phyloP scores from a whole-genome alignment of 1,140 invertebrate genomes.

The Lethocerus indicus region DNA sequence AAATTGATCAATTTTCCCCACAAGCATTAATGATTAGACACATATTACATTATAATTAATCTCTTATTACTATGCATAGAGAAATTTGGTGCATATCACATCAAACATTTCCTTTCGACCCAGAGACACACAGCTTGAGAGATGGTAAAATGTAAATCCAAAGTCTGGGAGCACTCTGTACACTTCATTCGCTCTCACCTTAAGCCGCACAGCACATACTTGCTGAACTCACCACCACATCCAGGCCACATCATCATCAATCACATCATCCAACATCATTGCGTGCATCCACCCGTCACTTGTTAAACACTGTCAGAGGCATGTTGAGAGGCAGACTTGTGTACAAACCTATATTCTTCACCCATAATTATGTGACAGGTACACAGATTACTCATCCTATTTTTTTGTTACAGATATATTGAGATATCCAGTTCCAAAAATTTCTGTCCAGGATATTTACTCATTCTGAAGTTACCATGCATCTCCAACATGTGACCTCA shows the following conservation, averaged over 20 bases:
- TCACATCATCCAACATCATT: neutral
- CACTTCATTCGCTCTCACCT: slow-evolving; percentile 3
- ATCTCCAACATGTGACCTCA: no score
- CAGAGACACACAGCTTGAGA: no score
- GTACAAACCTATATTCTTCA: neutral
- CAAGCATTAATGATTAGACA: no score
- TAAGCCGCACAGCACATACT: neutral
- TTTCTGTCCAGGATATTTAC: no score
- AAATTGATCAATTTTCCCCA: no score
- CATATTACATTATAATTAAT: no score
- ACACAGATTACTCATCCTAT: neutral
- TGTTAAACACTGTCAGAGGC: slow-evolving; percentile 1
- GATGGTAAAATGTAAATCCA: slow-evolving; percentile 9
- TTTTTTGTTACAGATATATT: no score
- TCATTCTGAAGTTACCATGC: no score
- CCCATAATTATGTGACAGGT: neutral
- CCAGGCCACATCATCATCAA: slow-evolving; percentile 2
- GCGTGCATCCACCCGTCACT: neutral
- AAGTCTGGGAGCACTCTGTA: slow-evolving; percentile 6
- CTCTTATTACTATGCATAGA: no score
- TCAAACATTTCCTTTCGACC: no score
- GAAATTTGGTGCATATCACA: no score
- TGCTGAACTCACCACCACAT: neutral
- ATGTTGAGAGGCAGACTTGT: neutral
- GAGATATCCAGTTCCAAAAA: no score